Percentiles rank a stretch among this genome's conserved stretches.
Evolutionary conservation across 2,888 invertebrate genomes (phyloP).

Genomic region (Himalopsyche tibetana): DNA sequence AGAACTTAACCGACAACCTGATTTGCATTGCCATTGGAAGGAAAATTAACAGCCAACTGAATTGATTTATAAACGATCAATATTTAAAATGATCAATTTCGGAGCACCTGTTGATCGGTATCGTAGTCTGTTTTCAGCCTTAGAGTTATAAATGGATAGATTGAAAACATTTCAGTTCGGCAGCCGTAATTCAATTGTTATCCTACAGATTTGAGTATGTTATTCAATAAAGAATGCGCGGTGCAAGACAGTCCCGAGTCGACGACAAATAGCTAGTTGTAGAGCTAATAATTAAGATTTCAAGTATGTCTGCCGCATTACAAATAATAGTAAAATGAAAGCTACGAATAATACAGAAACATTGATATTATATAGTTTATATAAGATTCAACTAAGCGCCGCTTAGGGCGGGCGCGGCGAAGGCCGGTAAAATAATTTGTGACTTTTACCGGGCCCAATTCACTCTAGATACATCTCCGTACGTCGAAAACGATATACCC

Average conservation of each 20-base stretch:
- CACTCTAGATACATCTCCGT: slow-evolving; percentile 3
- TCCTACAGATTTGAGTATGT: slow-evolving; percentile 24
- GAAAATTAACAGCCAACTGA: no score
- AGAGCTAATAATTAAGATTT: slow-evolving; percentile 53
- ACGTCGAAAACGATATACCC: slow-evolving; percentile 34
- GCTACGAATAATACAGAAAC: slow-evolving; percentile 56
- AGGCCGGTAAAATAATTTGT: slow-evolving; percentile 38
- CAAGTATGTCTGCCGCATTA: slow-evolving; percentile 64
- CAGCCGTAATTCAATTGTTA: background rate
- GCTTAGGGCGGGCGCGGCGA: background rate
- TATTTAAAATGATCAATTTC: no score
- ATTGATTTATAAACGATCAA: no score
- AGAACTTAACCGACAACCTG: no score
- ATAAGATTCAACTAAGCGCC: slow-evolving; percentile 50
- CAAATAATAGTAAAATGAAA: slow-evolving; percentile 65
- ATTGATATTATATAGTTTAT: slow-evolving; percentile 55
- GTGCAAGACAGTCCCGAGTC: slow-evolving; percentile 23
- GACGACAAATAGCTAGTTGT: slow-evolving; percentile 55
- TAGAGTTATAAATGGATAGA: no score
- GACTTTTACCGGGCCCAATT: slow-evolving; percentile 10
- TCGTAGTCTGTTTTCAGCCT: no score
- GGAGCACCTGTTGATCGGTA: no score
- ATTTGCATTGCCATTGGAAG: no score
- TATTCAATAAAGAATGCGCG: background rate
- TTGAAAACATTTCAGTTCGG: slow-evolving; percentile 12